Evolutionary conservation across 2,797 vertebrate genomes (phyloP), one percentile per base, ranked within the genome.

Genomic region (Prionace glauca): DNA sequence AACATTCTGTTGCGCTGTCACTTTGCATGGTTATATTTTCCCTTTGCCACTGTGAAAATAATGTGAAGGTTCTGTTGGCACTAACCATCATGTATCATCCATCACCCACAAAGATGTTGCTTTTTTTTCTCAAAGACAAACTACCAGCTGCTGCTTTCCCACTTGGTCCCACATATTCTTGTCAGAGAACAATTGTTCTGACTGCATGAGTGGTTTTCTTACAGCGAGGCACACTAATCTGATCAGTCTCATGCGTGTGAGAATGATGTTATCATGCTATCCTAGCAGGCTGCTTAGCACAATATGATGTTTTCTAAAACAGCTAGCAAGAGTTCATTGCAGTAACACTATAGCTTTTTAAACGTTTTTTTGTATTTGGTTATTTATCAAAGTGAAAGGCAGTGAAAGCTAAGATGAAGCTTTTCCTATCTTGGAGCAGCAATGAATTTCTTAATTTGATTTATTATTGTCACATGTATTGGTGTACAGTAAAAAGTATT

Each of bases 251-350:
- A 77, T 74, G 41, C 56, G 36, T 71, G 67, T 71, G 10, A 45
- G 18, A 18, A n/a, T 56, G 29, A 1, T 56, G 26, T 56, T 32
- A 50, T 50, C 1, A 32, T 95, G 50, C 45, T 50, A 50, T 77
- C 45, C 71, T 26, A 72, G 65, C 16, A 56, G 3, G 12, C 93
- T 56, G 26, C 41, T 95, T 77, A 95, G 71, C 50, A 95, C 71
- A 60, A 74, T n/a, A 95, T 95, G 16, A 77, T 95, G 93, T 95
- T 95, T 94, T 95, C 93, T 56, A 74, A 95, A 95, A 74, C 16
- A 71, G 56, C 88, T n/a, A 91, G 93, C 93, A 95, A 7, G 71
- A 94, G 41, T 45, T 94, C 16, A 26, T 77, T 74, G 45, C 71
- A 56, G 45, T 95, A 77, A 77, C 29, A 95, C 3, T 95, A 77